These are phyloP conservation scores for Acanthis flammea DNA, from an alignment of 2,797 vertebrate species.

Conservation along the genomic window DNA sequence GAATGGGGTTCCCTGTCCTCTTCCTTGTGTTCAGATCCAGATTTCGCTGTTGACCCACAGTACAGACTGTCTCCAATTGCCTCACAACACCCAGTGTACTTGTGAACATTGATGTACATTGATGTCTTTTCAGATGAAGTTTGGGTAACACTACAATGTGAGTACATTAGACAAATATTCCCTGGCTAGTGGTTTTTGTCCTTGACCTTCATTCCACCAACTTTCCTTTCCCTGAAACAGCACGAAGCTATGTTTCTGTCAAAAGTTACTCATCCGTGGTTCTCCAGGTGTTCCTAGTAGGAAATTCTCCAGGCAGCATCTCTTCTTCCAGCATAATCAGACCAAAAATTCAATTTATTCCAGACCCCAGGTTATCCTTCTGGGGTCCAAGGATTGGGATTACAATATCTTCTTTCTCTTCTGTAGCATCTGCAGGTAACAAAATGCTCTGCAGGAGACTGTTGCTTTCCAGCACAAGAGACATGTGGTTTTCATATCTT, in stretches of 20 bases:
- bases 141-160: neutral
- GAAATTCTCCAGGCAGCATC: neutral
- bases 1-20: neutral
- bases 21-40: neutral
- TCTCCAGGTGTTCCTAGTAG: neutral
- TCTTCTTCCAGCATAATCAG: neutral
- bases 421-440: neutral
- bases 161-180: neutral
- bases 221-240: neutral
- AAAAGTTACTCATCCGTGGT: neutral
- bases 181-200: neutral
- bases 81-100: neutral
- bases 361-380: neutral
- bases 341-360: slow-evolving; percentile 1
- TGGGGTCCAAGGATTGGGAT: neutral
- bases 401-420: neutral
- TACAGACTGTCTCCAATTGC: neutral
- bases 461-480: neutral
- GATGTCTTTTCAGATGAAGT: neutral
- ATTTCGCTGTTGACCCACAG: neutral
- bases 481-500: fast-evolving
- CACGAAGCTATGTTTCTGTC: neutral
- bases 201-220: neutral
- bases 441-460: neutral
- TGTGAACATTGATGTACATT: neutral